Conservation (phyloP, 2,888 invertebrate genomes). For the Fissipunctia ypsillon region DNA sequence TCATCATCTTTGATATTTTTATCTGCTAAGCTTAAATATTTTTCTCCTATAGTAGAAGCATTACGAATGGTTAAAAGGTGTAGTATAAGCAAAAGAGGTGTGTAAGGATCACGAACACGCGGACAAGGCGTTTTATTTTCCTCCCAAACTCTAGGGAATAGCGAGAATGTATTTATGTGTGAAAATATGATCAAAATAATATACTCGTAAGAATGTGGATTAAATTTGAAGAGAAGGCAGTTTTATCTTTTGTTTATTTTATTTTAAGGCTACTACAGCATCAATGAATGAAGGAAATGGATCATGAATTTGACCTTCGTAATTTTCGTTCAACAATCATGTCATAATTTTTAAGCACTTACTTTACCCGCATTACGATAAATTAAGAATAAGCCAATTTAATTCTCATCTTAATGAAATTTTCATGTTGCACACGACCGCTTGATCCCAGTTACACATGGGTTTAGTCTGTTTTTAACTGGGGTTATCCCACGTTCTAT, state of each 20-base stretch:
- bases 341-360: too few relatives aligned
- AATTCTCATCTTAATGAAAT: background rate
- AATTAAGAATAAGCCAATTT: background rate
- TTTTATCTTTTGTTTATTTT: background rate
- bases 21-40: background rate
- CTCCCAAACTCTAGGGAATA: background rate
- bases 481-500: background rate
- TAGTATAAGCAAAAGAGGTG: background rate
- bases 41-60: background rate
- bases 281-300: background rate
- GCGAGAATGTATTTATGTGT: slow-evolving; percentile 29
- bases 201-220: background rate
- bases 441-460: background rate
- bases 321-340: background rate
- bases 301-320: background rate
- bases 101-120: background rate
- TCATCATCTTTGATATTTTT: background rate
- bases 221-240: slow-evolving; percentile 10
- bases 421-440: background rate
- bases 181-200: slow-evolving; percentile 30
- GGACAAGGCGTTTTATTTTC: slow-evolving; percentile 12
- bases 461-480: background rate
- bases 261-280: background rate
- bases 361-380: background rate
- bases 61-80: slow-evolving; percentile 8